Conservation (phyloP, 2,113 vertebrate species). For the Lepisosteus osseus region DNA sequence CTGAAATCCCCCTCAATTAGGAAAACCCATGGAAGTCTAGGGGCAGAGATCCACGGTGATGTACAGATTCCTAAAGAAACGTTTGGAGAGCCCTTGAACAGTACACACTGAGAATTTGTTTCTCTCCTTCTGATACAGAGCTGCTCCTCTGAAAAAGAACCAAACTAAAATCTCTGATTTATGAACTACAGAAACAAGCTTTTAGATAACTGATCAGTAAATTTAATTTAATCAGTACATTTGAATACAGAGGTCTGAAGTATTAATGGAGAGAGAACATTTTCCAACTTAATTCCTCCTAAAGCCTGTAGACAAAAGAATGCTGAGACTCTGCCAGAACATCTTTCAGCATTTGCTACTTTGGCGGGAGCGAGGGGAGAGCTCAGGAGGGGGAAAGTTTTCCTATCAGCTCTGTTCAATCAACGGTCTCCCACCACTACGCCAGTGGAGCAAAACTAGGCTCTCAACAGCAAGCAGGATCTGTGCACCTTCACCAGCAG, state of each 20-base stretch:
- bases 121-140: no score
- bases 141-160: no score
- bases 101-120: no score
- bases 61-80: no score
- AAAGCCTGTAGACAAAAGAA: not conserved
- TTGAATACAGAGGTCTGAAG: not conserved
- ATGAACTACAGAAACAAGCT: not conserved
- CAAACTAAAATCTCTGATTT: no score
- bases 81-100: no score
- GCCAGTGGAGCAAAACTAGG: not conserved
- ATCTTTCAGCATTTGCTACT: not conserved
- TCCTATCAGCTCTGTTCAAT: not conserved
- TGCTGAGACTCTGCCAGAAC: slow-evolving; percentile 4
- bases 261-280: not conserved
- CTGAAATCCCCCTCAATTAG: slow-evolving; percentile 38
- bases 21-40: slow-evolving; percentile 17
- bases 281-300: slow-evolving; percentile 7
- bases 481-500: no score
- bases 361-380: not conserved
- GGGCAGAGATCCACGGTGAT: not conserved
- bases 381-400: no score
- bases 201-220: not conserved
- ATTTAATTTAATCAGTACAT: not conserved
- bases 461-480: no score
- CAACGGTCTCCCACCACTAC: not conserved